These are phyloP conservation scores for Gobio occitaniae DNA, from an alignment of 2,797 vertebrate species.

Conservation along the genomic window DNA sequence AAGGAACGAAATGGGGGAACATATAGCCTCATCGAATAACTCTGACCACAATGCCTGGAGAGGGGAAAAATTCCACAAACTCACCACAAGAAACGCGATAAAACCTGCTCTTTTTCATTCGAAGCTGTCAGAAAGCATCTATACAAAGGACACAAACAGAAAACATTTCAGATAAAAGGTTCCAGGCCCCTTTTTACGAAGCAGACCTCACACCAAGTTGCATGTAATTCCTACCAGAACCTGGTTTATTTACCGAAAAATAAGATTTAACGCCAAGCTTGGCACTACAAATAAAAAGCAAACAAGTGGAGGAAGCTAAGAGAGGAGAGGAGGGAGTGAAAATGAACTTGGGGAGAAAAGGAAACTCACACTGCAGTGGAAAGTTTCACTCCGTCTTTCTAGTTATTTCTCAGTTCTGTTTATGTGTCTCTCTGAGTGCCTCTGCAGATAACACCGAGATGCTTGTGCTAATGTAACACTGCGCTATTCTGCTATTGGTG, in stretches of 20 bases:
- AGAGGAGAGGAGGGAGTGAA: slow-evolving; percentile 62
- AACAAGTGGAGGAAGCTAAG: slow-evolving; percentile 71
- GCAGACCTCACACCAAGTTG: slow-evolving; percentile 86
- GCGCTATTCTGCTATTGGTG: neutral
- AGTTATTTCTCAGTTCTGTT: slow-evolving; percentile 75
- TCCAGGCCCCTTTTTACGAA: slow-evolving; percentile 81
- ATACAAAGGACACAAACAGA: slow-evolving; percentile 85
- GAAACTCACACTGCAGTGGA: slow-evolving; percentile 55
- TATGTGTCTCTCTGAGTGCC: slow-evolving; percentile 68
- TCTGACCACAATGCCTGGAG: slow-evolving; percentile 83
- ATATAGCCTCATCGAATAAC: slow-evolving; percentile 84
- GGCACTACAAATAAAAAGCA: slow-evolving; percentile 81
- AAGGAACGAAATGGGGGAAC: slow-evolving; percentile 82
- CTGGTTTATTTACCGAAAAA: slow-evolving; percentile 87
- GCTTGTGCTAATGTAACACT: slow-evolving; percentile 8
- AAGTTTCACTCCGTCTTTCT: slow-evolving; percentile 70
- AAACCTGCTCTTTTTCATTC: slow-evolving; percentile 85
- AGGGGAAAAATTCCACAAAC: slow-evolving; percentile 74
- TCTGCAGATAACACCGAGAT: slow-evolving; percentile 47
- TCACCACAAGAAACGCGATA: slow-evolving; percentile 81
- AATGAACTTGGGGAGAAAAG: slow-evolving; percentile 39
- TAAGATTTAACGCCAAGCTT: slow-evolving; percentile 84
- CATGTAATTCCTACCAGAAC: slow-evolving; percentile 87
- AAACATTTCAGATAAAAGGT: slow-evolving; percentile 86
- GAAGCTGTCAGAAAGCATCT: slow-evolving; percentile 84